Conservation (phyloP, 2,888 invertebrate species). For the Dexiosoma caninum region DNA sequence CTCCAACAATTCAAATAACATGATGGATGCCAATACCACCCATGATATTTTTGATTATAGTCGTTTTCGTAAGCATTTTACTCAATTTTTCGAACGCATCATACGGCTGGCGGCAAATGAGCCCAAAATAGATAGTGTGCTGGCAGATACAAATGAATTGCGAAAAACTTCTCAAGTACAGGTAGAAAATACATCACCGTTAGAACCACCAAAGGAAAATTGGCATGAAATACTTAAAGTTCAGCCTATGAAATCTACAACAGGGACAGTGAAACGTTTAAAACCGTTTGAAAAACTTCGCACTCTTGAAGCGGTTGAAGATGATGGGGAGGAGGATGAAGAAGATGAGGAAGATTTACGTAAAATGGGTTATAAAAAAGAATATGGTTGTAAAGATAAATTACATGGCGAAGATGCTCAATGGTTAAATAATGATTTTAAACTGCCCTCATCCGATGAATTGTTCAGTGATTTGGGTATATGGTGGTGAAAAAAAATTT, state of each 20-base stretch:
- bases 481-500: constrained; percentile 73
- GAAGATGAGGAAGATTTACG: constrained; percentile 74
- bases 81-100: constrained; percentile 74
- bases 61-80: constrained; percentile 74
- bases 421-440: constrained; percentile 73
- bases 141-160: constrained; percentile 25
- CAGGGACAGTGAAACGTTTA: constrained; percentile 49
- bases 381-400: constrained; percentile 66
- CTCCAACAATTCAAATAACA: constrained; percentile 65
- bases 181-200: constrained; percentile 3
- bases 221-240: constrained; percentile 60
- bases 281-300: constrained; percentile 58
- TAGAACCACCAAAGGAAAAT: constrained; percentile 1
- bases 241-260: constrained; percentile 47
- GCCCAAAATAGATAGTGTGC: background rate
- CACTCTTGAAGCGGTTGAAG: constrained; percentile 72
- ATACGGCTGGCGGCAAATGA: constrained; percentile 70
- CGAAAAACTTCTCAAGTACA: constrained; percentile 38
- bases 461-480: constrained; percentile 74
- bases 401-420: constrained; percentile 66
- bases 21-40: constrained; percentile 65
- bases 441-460: constrained; percentile 73
- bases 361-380: constrained; percentile 71
- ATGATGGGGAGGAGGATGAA: constrained; percentile 72
- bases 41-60: constrained; percentile 73